These are phyloP conservation scores for Sialis fuliginosa DNA, from an alignment of 2,888 invertebrate genomes.

Conservation along the genomic window DNA sequence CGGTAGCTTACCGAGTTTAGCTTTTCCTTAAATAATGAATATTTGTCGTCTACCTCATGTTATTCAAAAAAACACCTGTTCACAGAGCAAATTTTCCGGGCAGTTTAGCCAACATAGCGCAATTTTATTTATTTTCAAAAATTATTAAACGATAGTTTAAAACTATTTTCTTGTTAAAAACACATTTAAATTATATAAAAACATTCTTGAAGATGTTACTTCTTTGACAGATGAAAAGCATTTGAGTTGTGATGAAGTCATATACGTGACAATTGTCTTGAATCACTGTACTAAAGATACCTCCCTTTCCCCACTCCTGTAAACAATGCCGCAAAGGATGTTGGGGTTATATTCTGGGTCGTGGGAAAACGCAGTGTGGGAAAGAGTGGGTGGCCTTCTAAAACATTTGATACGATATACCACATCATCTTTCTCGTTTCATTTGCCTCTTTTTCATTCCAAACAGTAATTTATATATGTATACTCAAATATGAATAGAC, in stretches of 20 bases:
- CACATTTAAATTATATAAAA: neutral
- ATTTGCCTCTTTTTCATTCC: too few relatives aligned
- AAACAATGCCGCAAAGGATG: constrained; percentile 35
- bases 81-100: constrained; percentile 52
- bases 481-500: too few relatives aligned
- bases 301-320: constrained; percentile 6
- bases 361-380: constrained; percentile 68
- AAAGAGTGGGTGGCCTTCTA: constrained; percentile 60
- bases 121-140: neutral
- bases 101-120: constrained; percentile 30
- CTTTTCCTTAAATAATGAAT: too few relatives aligned
- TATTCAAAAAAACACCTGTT: constrained; percentile 65
- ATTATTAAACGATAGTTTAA: neutral
- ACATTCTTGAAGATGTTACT: neutral
- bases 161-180: neutral
- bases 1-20: too few relatives aligned
- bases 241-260: neutral
- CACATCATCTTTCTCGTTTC: too few relatives aligned
- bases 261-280: neutral
- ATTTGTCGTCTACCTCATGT: constrained; percentile 29
- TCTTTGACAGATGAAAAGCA: neutral
- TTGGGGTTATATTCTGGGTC: constrained; percentile 57
- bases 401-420: constrained; percentile 31
- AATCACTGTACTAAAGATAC: neutral
- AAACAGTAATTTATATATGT: too few relatives aligned